Percentiles rank a stretch among this genome's conserved stretches.
Conservation (phyloP, 1,140 invertebrate species). For the fruit fly (Drosophila melanogaster) region Release_6_plus_ISO1_MT NT_033777.3:29640001-29640500, state of each 20-base stretch:
- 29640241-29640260: conserved; percentile 91
- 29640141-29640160: conserved; percentile 32
- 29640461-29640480: background rate
- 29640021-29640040: conserved; percentile 59
- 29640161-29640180: conserved; percentile 23
- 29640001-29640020: conserved; percentile 65
- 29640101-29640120: background rate
- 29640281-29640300: conserved; percentile 92
- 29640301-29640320: conserved; percentile 90
- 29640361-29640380: conserved; percentile 23
- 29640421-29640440: background rate
- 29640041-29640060: conserved; percentile 19
- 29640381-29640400: background rate
- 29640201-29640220: background rate
- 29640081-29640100: conserved; percentile 5
- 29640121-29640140: conserved; percentile 15
- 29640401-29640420: background rate
- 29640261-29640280: conserved; percentile 89
- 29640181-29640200: background rate
- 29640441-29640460: background rate
- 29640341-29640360: background rate
- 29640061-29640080: conserved; percentile 19
- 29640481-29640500: background rate
- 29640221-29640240: conserved; percentile 91
- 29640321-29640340: conserved; percentile 56